Base-by-base conservation (phyloP, 2,113 vertebrate species). In the Vidua chalybeata region DNA sequence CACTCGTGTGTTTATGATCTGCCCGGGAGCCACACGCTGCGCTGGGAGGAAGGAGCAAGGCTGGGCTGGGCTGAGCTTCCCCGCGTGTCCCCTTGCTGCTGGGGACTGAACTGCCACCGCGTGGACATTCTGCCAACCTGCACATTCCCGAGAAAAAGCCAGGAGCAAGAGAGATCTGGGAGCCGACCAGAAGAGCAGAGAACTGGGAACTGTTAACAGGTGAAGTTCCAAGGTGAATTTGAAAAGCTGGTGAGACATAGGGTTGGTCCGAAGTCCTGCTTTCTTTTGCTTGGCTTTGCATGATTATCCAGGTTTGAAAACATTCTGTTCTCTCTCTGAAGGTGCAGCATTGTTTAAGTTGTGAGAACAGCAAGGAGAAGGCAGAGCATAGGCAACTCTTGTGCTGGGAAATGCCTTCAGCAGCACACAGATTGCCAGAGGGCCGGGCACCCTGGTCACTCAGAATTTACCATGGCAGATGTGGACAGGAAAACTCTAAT, bases 71-170 rank as follows among this genome's bases (percentile, higher is more conserved):
- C 48, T 59, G 33, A 11, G 56, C 56, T 24, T 58, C 13, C 31
- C 33, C 2, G 28, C 3, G 11, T 26, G 69, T 76, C 52, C 41
- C 64, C 33, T 28, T 15, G 61, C 61, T 72, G 69, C 86, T 39
- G 87, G 83, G 84, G 45, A 69, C 56, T 17, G 63, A 96, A 22
- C 35, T 39, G 92, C 96, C 94, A 95, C 79, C 66, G 49, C 7
- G 68, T 51, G 90, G 92, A 55, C 55, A 4, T 73, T 31, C 24
- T 51, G 55, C 28, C 68, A 62, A 15, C 33, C 54, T 93, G 73
- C 93, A 84, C 62, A 15, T 83, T 19, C 49, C 33, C 56, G 6
- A 27, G 6, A 30, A 17, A 75, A n/a, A 11, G 20, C 1, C 6
- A 11, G 39, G 6, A 71, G n/a, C 31, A 1, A 5, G 31, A 13